These are phyloP conservation scores for Chascanopsetta lugubris DNA, from an alignment of 2,113 vertebrate genomes.

Conservation along the genomic window DNA sequence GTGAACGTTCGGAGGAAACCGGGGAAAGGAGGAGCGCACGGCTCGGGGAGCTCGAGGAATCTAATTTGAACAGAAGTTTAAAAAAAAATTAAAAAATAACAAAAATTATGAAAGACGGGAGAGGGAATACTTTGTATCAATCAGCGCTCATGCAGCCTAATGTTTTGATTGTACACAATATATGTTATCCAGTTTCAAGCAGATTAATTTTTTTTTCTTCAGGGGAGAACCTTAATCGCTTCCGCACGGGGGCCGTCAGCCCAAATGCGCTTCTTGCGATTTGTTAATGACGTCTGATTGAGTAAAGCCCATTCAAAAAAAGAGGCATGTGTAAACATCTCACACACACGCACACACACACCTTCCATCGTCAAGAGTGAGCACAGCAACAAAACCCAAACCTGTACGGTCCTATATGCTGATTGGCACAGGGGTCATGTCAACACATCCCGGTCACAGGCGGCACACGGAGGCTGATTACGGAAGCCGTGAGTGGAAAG, in stretches of 20 bases:
- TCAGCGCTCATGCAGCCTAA: conserved; percentile 50
- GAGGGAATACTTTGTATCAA: conserved; percentile 43
- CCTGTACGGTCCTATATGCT: background rate
- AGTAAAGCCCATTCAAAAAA: conserved; percentile 46
- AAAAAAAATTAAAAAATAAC: no score
- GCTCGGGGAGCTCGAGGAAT: background rate
- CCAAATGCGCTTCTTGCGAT: conserved; percentile 38
- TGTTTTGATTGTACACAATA: conserved; percentile 51
- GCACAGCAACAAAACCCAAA: background rate
- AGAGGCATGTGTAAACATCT: conserved; percentile 20
- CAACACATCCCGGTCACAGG: conserved; percentile 28
- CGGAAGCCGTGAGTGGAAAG: conserved; percentile 41
- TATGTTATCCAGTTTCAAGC: conserved; percentile 40
- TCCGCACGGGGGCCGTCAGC: conserved; percentile 23
- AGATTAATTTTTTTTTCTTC: conserved; percentile 41
- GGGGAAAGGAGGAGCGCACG: background rate
- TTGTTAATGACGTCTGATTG: conserved; percentile 62
- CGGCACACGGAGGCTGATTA: conserved; percentile 40
- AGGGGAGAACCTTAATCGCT: conserved; percentile 54
- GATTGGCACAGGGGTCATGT: conserved; percentile 28
- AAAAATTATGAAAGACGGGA: conserved; percentile 32
- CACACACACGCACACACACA: conserved; percentile 2
- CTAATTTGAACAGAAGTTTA: conserved; percentile 27
- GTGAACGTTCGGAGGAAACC: conserved; percentile 9
- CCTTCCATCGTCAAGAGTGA: background rate